These are phyloP conservation scores for Baronia brevicornis DNA, from an alignment of 2,888 invertebrate species.

Conservation along the genomic window DNA sequence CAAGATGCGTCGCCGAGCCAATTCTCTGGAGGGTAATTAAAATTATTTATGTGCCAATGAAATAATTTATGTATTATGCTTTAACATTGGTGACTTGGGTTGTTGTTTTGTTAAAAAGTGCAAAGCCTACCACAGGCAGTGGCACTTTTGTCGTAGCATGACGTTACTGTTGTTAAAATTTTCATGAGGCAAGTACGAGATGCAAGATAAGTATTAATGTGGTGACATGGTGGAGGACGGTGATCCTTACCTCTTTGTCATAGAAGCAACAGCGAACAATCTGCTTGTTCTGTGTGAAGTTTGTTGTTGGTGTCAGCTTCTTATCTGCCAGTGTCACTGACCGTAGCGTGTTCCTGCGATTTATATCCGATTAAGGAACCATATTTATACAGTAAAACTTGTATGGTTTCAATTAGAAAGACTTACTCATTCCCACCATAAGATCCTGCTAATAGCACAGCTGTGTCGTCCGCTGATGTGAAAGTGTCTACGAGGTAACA, in stretches of 20 bases:
- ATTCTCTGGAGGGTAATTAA: no score
- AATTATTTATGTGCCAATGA: no score
- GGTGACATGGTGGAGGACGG: no score
- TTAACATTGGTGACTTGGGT: no score
- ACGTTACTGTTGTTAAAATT: no score
- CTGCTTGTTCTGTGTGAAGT: constrained; percentile 80
- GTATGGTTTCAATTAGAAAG: not conserved
- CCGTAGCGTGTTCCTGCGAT: constrained; percentile 45
- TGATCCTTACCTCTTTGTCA: constrained; percentile 76
- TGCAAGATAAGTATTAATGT: no score
- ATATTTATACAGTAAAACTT: not conserved
- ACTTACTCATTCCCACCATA: constrained; percentile 75
- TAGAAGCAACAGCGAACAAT: constrained; percentile 81
- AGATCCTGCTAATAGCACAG: constrained; percentile 80
- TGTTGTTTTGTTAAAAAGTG: no score
- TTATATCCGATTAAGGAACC: not conserved
- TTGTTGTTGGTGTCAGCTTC: constrained; percentile 68
- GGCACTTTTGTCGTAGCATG: no score
- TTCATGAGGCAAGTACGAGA: no score
- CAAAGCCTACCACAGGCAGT: no score
- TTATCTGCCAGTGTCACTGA: constrained; percentile 56
- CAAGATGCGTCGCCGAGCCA: no score
- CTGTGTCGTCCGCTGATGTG: constrained; percentile 51
- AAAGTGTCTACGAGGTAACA: constrained; percentile 80
- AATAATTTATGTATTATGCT: no score